Evolutionary conservation across 2,888 invertebrate genomes (phyloP).

Genomic region (Nemapogon koenigi): DNA sequence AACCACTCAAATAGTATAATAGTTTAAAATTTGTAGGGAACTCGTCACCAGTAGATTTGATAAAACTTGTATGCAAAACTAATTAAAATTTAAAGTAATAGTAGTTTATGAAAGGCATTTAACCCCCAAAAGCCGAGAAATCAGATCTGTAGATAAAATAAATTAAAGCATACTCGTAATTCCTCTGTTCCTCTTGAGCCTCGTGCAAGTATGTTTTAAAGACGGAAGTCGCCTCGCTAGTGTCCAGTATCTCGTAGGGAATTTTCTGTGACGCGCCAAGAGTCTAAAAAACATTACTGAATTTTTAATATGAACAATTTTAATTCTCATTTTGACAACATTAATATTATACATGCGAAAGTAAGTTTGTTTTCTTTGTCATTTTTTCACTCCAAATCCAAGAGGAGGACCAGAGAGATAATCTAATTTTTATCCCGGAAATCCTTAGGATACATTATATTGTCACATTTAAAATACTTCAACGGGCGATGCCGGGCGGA

Average conservation of each 20-base stretch:
- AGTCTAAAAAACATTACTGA: conserved; percentile 28
- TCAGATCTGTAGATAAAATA: conserved; percentile 25
- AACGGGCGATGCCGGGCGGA: too few species aligned
- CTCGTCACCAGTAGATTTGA: too few species aligned
- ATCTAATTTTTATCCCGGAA: too few species aligned
- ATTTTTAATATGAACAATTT: neutral
- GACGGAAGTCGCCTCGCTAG: conserved; percentile 89
- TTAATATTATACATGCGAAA: neutral
- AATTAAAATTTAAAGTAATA: neutral
- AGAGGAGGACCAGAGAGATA: too few species aligned
- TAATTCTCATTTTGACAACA: neutral
- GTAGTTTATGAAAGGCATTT: conserved; percentile 2
- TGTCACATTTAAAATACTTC: too few species aligned
- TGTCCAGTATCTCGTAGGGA: conserved; percentile 90
- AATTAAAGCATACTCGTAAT: conserved; percentile 93
- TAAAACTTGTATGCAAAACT: too few species aligned
- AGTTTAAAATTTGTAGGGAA: too few species aligned
- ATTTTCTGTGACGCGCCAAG: conserved; percentile 70
- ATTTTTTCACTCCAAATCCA: too few species aligned
- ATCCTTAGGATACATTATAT: too few species aligned
- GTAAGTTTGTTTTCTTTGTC: too few species aligned
- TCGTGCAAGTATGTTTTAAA: conserved; percentile 92
- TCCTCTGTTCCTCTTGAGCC: conserved; percentile 89
- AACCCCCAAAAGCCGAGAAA: neutral
- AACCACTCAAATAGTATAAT: too few species aligned